Evolutionary conservation across 2,888 invertebrate genomes (phyloP), one percentile per base, ranked within the genome.

Genomic region (Sinohyriopsis cumingii): DNA sequence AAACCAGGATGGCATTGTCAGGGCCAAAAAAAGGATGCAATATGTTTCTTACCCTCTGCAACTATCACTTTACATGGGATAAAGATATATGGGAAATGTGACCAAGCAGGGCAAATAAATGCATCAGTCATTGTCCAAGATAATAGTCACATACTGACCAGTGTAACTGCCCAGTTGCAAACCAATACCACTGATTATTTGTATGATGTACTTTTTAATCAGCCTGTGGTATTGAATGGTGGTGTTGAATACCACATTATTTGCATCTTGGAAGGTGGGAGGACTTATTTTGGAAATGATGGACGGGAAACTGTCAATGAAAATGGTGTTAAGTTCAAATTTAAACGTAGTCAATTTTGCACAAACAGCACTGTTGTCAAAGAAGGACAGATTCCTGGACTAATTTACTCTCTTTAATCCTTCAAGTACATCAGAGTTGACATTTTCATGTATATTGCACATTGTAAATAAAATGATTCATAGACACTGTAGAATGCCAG

Each of bases 1-100:
- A 67, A 69, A 56, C 53, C 56, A 19, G 76, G 76, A 18, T 76
- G 76, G 76, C 72, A 72, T 53, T 73, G 73, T 60, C 61, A 69
- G 59, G 65, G 67, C 19, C 59, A 69, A 64, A 77, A 73, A 62
- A 73, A 73, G 64, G 77, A 77, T 61, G 76, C 73, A 19, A 59
- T 76, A 1, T 66, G 66, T 18, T 61, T 76, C 6, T 59, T 56
- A 33, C 56, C 63, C 12, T 66, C 59, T 59, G 20, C 65, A 66
- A 55, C 71, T 33, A 68, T 76, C 55, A 59, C 55, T 59, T 53
- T 76, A n/a, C 65, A 71, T 15, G 63, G 63, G 55, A 55, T 76
- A 1, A 63, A 66, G n/a, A 54, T 76, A 15, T 76, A 73, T 59
- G 76, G 76, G 24, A 69, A 59, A 24, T 69, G 72, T 28, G 66